Evolutionary conservation across 2,797 vertebrate genomes (phyloP).

Genomic region (Melopsittacus undulatus): DNA sequence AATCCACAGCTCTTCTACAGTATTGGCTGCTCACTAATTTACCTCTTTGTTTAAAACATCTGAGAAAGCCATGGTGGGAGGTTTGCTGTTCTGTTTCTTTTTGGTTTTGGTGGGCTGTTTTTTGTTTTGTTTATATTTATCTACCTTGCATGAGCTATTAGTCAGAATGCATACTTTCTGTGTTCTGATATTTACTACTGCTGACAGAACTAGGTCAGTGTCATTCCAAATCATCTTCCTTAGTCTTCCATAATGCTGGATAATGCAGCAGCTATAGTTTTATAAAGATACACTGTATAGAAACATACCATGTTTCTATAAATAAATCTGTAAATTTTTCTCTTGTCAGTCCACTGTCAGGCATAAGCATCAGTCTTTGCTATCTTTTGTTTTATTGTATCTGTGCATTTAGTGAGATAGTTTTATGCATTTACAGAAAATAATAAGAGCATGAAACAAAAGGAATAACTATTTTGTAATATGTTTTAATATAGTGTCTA

Average conservation of each 20-base stretch:
- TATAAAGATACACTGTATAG: not conserved
- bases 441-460: not conserved
- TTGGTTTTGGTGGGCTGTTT: not conserved
- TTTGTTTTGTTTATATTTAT: not conserved
- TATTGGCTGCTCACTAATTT: not conserved
- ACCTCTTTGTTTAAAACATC: not conserved
- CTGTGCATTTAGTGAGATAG: not conserved
- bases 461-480: not conserved
- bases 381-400: not conserved
- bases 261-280: not conserved
- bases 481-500: not conserved
- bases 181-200: constrained; percentile 22
- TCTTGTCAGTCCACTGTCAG: not conserved
- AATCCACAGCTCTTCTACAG: not conserved
- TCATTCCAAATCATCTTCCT: constrained; percentile 38
- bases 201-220: constrained; percentile 58
- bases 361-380: not conserved
- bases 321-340: not conserved
- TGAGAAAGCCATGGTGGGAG: not conserved
- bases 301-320: not conserved
- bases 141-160: not conserved
- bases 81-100: not conserved
- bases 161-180: not conserved
- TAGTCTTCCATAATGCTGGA: not conserved
- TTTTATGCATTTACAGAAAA: not conserved